Evolutionary conservation across 2,888 invertebrate species (phyloP), one percentile per base, ranked within the genome.

Genomic region (Drymonia ruficornis): DNA sequence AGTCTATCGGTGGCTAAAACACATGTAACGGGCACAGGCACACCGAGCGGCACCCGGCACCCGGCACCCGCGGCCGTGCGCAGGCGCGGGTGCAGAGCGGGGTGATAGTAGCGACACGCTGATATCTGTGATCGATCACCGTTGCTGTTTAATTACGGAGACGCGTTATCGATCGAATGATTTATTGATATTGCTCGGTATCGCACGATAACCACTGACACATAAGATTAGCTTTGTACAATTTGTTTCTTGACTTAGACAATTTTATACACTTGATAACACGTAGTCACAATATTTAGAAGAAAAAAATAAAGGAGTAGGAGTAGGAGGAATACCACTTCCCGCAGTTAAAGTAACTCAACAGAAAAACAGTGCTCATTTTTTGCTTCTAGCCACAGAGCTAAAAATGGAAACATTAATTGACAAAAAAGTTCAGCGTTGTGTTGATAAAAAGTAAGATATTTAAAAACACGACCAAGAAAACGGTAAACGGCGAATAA

Each of bases 171-270:
- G 72, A 67, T 68, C 71, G 74, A 65, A 89, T 89, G 89, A 91
- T 91, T 89, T 91, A 91, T 90, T 85, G 87, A 89, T 89, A 91
- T 89, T 88, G 83, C 76, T 74, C 71, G 72, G 71, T 79, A 80
- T 74, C 75, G 65, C 60, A 53, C 69, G 86, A 84, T 84, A 81
- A 62, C 60, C 49, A 46, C 59, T 63, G 73, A 74, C 70, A 78
- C 43, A 43, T 43, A 40, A 40, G 19, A 16, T 43, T 43, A 43
- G 19, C 13, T 43, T 9, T 43, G 43, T 19, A 13, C 13, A 19
- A 19, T 43, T 43, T 19, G 16, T 18, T 43, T 19, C 43, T 19
- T 18, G 16, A 11, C 42, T 43, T 43, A 13, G 6, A 19, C 6
- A 13, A 4, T 31, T 31, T 31, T 31, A 31, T 31, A 31, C 9